Evolutionary conservation across 1,140 invertebrate species (phyloP), one percentile per base, ranked within the genome.

Genomic region (Drosophila melanica): DNA sequence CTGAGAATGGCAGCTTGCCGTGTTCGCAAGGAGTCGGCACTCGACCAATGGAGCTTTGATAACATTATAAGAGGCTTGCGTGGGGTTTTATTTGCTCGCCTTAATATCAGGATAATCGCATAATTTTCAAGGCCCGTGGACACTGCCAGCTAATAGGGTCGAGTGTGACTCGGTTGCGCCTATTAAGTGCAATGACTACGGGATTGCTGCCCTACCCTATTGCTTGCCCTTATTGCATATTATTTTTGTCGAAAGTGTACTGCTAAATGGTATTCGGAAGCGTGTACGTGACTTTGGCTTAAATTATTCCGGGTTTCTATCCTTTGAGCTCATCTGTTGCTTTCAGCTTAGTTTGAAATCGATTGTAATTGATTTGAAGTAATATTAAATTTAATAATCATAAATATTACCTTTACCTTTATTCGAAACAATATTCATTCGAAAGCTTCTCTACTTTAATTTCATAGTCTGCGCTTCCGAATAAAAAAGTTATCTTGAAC

Each of bases 41-140:
- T 72, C 66, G 76, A 66, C 78, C 81, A 74, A 64, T 63, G 68
- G 44, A 48, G 64, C 82, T 81, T 79, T 81, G 82, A 85, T 85
- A 87, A 80, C 71, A 68, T 67, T 81, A 76, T 87, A 87, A 86
- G 82, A 67, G 64, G 78, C 82, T 79, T 81, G 71, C 69, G 60
- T 79, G 74, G 78, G 58, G 53, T 75, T 67, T 80, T 44, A 81
- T 75, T 81, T 50, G 77, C 60, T 81, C 75, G 75, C 79, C 69
- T 75, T 74, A 72, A 66, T 79, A 74, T 80, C 76, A 67, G 51
- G 85, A 84, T 89, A 89, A 89, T 89, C 85, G 64, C 73, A 89
- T 84, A 84, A 89, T 80, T 90, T 81, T 63, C 16, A 75, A 53
- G 63, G 23, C 47, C 37, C 30, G 35, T 65, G 75, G 75, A 75